Conservation (phyloP, 2,113 vertebrate genomes). For the Taxidea taxus region DNA sequence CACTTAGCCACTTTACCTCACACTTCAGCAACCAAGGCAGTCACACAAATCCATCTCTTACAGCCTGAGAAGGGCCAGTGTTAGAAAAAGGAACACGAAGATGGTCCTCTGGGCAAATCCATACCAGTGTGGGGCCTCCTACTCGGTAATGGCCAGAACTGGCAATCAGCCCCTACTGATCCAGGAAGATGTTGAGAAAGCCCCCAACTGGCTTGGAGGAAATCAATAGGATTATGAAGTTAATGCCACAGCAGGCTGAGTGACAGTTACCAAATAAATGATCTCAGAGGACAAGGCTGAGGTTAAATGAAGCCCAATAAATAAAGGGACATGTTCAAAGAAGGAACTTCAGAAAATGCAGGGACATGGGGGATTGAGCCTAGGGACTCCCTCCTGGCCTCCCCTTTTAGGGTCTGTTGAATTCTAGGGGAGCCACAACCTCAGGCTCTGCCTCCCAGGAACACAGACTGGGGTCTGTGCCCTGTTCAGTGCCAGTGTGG, state of each 20-base stretch:
- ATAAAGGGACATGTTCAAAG: constrained; percentile 79
- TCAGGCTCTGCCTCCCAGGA: not conserved
- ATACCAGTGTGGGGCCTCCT: constrained; percentile 69
- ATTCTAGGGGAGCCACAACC: not conserved
- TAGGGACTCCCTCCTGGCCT: not conserved
- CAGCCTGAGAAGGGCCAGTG: not conserved
- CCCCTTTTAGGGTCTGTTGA: not conserved
- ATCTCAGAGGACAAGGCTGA: constrained; percentile 81
- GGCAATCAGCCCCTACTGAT: constrained; percentile 61
- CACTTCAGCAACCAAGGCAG: not conserved
- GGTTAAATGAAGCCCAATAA: constrained; percentile 85
- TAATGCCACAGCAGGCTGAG: constrained; percentile 82
- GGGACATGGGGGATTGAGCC: constrained; percentile 38
- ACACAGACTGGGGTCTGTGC: not conserved
- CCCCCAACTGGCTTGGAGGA: constrained; percentile 78
- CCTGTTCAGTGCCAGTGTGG: not conserved
- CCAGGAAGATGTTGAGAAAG: constrained; percentile 57
- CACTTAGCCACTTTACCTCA: not conserved
- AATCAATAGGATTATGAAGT: constrained; percentile 84
- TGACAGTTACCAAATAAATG: constrained; percentile 86
- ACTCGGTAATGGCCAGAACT: constrained; percentile 68
- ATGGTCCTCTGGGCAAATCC: not conserved
- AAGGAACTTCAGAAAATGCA: constrained; percentile 55
- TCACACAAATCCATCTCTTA: fast-evolving
- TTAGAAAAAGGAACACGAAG: not conserved